Base-by-base conservation (phyloP, 2,797 vertebrate species). In the Holocentrus rufus region DNA sequence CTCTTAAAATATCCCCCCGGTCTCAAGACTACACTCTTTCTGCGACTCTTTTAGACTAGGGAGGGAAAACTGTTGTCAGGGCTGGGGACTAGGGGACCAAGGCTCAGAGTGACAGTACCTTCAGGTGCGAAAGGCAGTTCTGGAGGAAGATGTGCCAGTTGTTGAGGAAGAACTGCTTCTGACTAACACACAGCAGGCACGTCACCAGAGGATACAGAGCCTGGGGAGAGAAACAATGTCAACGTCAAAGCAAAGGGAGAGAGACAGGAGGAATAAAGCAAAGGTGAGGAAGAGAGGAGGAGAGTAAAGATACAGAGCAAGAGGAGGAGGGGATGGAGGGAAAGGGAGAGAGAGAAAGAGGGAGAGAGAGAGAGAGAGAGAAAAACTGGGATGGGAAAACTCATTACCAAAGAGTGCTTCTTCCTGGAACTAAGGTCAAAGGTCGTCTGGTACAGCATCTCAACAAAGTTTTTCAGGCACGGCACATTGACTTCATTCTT, bases 81-180 rank as follows among this genome's bases (percentile, higher is more conserved):
- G n/a, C 18, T 39, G 17, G 47, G 17, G 47, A 62, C 1, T 20
- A 39, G 7, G 44, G 18, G 23, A n/a, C 60, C 36, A 60, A 63
- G 42, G 7, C 22, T 66, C 17, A 2, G 52, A 56, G 23, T 22
- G 25, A 31, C 23, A 86, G 92, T 97, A 99, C 98, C 97, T 99
- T 99, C 80, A 99, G 95, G 92, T 99, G 98, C 18, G 98, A 99
- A 87, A 99, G 95, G 94, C 98, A 99, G 93, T 98, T 98, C 92
- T 98, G 97, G 91, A 99, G 96, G 94, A 99, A 99, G 95, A 99
- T 98, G 94, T 99, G 98, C 98, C 98, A 99, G 93, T 99, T 99
- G 95, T 97, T 99, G 93, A 99, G 96, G 95, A 99, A 99, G 95
- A 99, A 99, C 89, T 96, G 97, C 93, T 99, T 99, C 92, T 99